These are phyloP conservation scores for Dynastes tityus DNA, from an alignment of 2,888 invertebrate genomes.

Conservation along the genomic window DNA sequence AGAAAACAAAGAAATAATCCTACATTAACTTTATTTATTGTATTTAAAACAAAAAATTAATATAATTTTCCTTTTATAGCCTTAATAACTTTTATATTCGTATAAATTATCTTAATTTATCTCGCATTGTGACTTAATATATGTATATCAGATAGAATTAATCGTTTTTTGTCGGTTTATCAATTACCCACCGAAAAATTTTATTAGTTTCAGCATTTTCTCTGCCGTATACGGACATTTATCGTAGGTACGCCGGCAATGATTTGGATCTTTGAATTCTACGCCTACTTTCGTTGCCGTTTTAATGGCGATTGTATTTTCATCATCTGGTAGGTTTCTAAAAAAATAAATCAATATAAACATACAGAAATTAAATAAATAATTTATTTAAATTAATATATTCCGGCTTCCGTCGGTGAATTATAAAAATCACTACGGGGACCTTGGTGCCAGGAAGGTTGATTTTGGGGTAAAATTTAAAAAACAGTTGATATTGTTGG, in stretches of 20 bases:
- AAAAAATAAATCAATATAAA: not conserved
- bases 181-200: slow-evolving; percentile 20
- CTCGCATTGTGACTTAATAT: slow-evolving; percentile 8
- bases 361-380: not conserved
- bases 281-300: slow-evolving; percentile 63
- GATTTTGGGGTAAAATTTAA: too few relatives aligned
- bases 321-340: not conserved
- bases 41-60: not conserved
- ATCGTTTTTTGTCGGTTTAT: too few relatives aligned
- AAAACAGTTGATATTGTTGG: too few relatives aligned
- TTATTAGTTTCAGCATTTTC: slow-evolving; percentile 63
- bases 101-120: slow-evolving; percentile 12
- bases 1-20: slow-evolving; percentile 63
- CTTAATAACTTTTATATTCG: slow-evolving; percentile 3
- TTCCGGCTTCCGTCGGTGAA: too few relatives aligned
- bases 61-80: not conserved
- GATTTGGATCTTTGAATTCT: slow-evolving; percentile 56
- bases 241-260: slow-evolving; percentile 65
- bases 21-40: not conserved
- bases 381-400: not conserved
- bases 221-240: slow-evolving; percentile 66
- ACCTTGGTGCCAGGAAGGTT: too few relatives aligned
- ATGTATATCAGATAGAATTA: not conserved
- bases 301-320: slow-evolving; percentile 57
- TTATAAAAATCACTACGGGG: too few relatives aligned